Evolutionary conservation across 92 coral and sea anemone genomes (phyloP), one percentile per base, ranked within the genome.

Genomic region (Paramuricea clavata): DNA sequence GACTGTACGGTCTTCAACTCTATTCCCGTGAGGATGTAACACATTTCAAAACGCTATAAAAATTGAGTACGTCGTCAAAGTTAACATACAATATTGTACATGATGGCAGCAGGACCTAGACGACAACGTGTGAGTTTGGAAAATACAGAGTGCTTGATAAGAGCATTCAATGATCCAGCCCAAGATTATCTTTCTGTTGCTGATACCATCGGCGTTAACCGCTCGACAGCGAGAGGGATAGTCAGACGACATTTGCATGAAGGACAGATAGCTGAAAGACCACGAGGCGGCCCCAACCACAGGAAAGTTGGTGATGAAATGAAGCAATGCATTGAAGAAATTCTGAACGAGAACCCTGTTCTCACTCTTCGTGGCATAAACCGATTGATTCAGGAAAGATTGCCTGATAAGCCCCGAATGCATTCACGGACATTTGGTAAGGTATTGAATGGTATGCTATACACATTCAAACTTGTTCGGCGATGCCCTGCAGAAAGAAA

Each of bases 221-320:
- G 90, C 36, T 90, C 90, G 5, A 86, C 91, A 25, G 91, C 90
- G 42, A 87, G 88, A 56, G 74, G 91, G 23, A 91, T 87, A 19
- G 87, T 92, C 17, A 49, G 90, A 35, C 72, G 72, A 28, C 88
- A 89, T 47, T 23, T 92, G 17, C 69, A 78, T 6, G 92, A 91
- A 88, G 89, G 87, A n/a, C 85, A 87, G 57, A 76, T 87, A 12
- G 94, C 87, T 5, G 94, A 91, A 68, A 54, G 92, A 88, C 91
- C 94, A 68, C 89, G 89, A 5, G 94, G 91, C 34, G 94, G 88
- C 2, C 49, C 60, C 54, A 83, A 91, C 89, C 62, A 89, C 79
- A 89, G 85, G 16, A 86, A 88, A 10, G 92, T 91, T 9, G 90
- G 84, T 76, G 69, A 85, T 30, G 88, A 84, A 61, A 88, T 85